These are phyloP conservation scores for Tiliqua scincoides DNA, from an alignment of 2,113 vertebrate genomes.

Conservation along the genomic window DNA sequence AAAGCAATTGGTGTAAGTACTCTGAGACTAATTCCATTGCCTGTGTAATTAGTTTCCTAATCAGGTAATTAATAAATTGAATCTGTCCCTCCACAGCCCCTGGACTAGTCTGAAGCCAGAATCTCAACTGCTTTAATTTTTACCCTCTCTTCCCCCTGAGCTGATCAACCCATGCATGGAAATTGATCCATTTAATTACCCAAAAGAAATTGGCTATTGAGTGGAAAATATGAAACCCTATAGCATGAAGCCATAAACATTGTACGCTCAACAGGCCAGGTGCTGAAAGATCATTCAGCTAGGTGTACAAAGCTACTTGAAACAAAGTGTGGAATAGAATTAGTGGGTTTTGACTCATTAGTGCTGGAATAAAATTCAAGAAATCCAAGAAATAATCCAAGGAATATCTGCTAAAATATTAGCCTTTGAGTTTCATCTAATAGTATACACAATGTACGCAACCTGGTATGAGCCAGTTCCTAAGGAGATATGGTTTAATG, in stretches of 20 bases:
- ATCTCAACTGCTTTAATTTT: slow-evolving; percentile 39
- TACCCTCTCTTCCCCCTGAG: slow-evolving; percentile 14
- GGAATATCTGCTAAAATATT: slow-evolving; percentile 47
- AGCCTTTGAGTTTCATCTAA: slow-evolving; percentile 27
- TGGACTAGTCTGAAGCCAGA: slow-evolving; percentile 45
- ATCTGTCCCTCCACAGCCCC: slow-evolving; percentile 48
- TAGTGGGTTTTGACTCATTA: background rate
- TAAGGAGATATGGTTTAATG: slow-evolving; percentile 1
- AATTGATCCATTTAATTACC: background rate
- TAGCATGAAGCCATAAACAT: background rate
- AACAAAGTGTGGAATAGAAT: background rate
- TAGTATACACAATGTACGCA: slow-evolving; percentile 34
- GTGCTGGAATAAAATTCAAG: background rate
- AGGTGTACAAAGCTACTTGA: background rate
- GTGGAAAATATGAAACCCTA: slow-evolving; percentile 36
- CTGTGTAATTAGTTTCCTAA: background rate
- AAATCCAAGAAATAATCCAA: background rate
- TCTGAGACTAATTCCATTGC: slow-evolving; percentile 3
- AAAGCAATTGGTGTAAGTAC: slow-evolving; percentile 48
- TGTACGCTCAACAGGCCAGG: background rate
- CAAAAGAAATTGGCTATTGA: background rate
- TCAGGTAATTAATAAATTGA: background rate
- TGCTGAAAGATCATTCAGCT: background rate
- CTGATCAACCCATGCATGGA: slow-evolving; percentile 32
- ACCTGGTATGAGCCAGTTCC: slow-evolving; percentile 16